Conservation (phyloP, 2,797 vertebrate species). For the Spheniscus humboldti region DNA sequence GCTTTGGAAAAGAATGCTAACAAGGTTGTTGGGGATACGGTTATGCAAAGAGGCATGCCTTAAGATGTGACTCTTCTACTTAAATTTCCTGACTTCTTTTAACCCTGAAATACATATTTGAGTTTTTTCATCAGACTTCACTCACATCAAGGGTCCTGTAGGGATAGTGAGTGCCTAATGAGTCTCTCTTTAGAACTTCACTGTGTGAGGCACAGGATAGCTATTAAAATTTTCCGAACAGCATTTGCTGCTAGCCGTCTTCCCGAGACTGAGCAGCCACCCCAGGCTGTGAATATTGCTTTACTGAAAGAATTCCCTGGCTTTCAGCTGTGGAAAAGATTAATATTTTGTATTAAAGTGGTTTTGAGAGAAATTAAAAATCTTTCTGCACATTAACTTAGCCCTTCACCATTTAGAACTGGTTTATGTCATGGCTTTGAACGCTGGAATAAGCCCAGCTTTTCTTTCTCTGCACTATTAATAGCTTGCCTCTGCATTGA, state of each 20-base stretch:
- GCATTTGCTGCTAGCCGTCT: not conserved
- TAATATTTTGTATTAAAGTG: not conserved
- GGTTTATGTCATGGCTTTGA: not conserved
- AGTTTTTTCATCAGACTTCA: not conserved
- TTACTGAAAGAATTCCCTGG: not conserved
- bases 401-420: not conserved
- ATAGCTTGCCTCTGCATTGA: not conserved
- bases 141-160: not conserved
- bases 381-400: not conserved
- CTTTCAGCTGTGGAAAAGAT: not conserved
- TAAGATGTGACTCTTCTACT: not conserved
- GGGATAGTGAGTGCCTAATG: not conserved
- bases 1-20: slow-evolving; percentile 9
- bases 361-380: not conserved
- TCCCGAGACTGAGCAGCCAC: not conserved
- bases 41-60: not conserved
- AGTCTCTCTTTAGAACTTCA: not conserved
- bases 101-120: not conserved
- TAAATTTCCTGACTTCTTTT: not conserved
- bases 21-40: not conserved
- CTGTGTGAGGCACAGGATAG: not conserved
- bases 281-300: not conserved
- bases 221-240: not conserved
- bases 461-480: not conserved
- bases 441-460: not conserved